Evolutionary conservation across 1,140 invertebrate genomes (phyloP).

Genomic region (Brachionus asplanchnoidis): DNA sequence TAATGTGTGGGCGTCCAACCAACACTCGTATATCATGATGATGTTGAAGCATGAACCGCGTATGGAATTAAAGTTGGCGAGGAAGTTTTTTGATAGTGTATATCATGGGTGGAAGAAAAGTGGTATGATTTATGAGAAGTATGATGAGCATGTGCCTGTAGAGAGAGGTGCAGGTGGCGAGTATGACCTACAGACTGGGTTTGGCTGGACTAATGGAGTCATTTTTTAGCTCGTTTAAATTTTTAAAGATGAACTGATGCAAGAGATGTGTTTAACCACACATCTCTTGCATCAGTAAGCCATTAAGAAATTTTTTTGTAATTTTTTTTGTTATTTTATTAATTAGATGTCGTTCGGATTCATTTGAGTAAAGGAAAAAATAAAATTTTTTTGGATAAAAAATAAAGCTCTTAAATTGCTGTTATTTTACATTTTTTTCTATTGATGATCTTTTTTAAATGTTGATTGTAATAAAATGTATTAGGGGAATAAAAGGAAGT

Average conservation of each 20-base stretch:
- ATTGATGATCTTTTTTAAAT: background rate
- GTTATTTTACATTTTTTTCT: background rate
- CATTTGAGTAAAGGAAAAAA: background rate
- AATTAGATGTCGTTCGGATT: too few relatives aligned
- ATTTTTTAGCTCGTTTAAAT: constrained; percentile 67
- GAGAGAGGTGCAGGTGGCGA: constrained; percentile 88
- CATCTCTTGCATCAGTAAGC: too few relatives aligned
- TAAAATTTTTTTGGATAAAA: background rate
- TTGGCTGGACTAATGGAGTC: constrained; percentile 90
- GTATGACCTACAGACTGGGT: constrained; percentile 80
- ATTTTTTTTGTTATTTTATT: background rate
- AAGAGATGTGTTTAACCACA: background rate
- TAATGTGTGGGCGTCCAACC: constrained; percentile 90
- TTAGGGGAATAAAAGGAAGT: background rate
- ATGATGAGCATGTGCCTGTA: constrained; percentile 67
- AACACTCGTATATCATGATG: too few relatives aligned
- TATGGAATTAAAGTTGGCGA: constrained; percentile 69
- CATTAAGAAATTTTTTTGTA: background rate
- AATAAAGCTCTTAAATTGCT: background rate
- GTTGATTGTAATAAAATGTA: background rate
- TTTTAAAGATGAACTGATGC: constrained; percentile 20
- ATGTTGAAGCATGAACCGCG: too few relatives aligned
- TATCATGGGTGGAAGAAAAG: constrained; percentile 70
- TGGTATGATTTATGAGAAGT: constrained; percentile 81
- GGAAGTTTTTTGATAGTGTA: constrained; percentile 75